These are phyloP conservation scores for Pampusana beccarii DNA, from an alignment of 2,113 vertebrate species.

Conservation along the genomic window DNA sequence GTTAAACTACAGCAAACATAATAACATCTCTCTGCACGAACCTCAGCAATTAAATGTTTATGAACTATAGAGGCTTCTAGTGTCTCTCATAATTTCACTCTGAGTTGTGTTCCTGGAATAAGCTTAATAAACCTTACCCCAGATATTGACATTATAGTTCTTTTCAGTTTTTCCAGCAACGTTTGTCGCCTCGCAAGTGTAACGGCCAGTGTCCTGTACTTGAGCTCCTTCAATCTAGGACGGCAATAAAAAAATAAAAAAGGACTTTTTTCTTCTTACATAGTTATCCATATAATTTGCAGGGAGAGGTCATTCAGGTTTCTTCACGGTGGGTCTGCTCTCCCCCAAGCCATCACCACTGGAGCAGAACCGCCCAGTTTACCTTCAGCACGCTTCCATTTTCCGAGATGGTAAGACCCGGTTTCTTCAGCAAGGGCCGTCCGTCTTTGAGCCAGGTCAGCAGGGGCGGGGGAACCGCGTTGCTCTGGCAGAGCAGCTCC, in stretches of 20 bases:
- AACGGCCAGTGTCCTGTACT: slow-evolving; percentile 90
- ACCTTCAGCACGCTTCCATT: slow-evolving; percentile 90
- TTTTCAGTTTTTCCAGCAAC: slow-evolving; percentile 94
- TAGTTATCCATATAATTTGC: neutral
- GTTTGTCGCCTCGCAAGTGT: slow-evolving; percentile 94
- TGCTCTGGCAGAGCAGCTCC: slow-evolving; percentile 86
- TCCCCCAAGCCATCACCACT: too few relatives aligned
- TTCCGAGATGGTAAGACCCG: slow-evolving; percentile 81
- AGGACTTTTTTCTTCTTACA: neutral
- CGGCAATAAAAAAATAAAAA: neutral
- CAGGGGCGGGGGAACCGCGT: slow-evolving; percentile 85
- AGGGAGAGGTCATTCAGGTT: neutral
- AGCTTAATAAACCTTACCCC: slow-evolving; percentile 81
- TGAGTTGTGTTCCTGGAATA: neutral
- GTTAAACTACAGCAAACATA: neutral
- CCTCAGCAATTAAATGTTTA: neutral
- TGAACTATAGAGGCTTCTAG: neutral
- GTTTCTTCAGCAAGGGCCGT: slow-evolving; percentile 83
- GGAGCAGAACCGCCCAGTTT: neutral
- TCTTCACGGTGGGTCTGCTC: fast-evolving
- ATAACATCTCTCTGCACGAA: neutral
- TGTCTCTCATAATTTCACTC: neutral
- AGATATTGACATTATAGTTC: slow-evolving; percentile 95
- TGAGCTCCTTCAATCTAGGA: slow-evolving; percentile 86
- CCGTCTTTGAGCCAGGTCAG: slow-evolving; percentile 90